These are phyloP conservation scores for Xenops minutus DNA, from an alignment of 2,797 vertebrate genomes.

Conservation along the genomic window DNA sequence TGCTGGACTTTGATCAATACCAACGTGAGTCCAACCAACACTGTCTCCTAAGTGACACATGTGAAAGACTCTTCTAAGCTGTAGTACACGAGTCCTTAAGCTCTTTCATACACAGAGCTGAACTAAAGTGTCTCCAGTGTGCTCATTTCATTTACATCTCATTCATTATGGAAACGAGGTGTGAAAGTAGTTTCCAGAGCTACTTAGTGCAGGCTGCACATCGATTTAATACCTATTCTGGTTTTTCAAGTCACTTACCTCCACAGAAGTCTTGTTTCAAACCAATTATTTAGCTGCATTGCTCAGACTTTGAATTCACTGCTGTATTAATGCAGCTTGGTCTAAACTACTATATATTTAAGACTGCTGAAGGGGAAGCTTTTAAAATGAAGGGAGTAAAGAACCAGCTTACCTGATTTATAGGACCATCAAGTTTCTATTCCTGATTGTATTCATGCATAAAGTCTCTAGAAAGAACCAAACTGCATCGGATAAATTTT, in stretches of 20 bases:
- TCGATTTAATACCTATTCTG: background rate
- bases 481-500: background rate
- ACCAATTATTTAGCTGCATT: background rate
- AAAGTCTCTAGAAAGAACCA: background rate
- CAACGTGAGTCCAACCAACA: fast-evolving
- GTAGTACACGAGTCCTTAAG: fast-evolving
- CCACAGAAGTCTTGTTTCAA: background rate
- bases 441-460: background rate
- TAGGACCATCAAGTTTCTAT: background rate
- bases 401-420: conserved; percentile 11
- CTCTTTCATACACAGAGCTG: background rate
- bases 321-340: background rate
- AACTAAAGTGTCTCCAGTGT: background rate
- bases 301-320: background rate
- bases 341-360: background rate
- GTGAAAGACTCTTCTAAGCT: background rate
- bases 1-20: background rate
- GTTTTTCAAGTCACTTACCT: conserved; percentile 12
- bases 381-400: background rate
- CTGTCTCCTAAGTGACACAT: background rate
- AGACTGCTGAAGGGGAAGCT: background rate
- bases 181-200: conserved; percentile 32
- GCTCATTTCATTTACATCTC: background rate
- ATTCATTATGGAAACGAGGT: conserved; percentile 26
- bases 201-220: background rate